Evolutionary conservation across 2,797 vertebrate genomes (phyloP), one percentile per base, ranked within the genome.

Genomic region (Sebastes minor): DNA sequence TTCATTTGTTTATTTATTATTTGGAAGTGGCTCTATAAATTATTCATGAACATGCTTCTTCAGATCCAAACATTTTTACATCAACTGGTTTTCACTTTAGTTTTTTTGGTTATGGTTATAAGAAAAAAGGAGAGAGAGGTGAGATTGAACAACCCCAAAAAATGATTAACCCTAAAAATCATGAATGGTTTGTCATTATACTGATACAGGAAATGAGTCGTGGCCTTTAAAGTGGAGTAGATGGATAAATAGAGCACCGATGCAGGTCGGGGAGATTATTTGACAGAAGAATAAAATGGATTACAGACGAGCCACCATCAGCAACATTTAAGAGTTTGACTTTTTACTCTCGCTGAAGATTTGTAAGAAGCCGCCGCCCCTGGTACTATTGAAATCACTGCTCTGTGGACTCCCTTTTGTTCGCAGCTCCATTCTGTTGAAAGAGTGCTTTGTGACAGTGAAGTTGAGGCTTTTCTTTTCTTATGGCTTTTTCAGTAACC

Each of bases 1-100:
- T 96, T 95, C 88, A 93, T 96, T 94, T 91, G 87, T 95, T 96
- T 95, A 95, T 94, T 96, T 96, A 95, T 96, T 95, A 91, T 95
- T 95, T 95, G 91, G 85, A 93, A 89, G 84, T 88, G 87, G 92
- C 88, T 86, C 83, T 95, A 90, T 96, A 92, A 95, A 94, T 95
- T 94, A 95, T 95, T 94, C 86, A 93, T 90, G 74, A 88, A 91
- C 77, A 87, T 78, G 89, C 88, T 89, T 93, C 86, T 91, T 92
- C 81, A 76, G 82, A 81, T 84, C 81, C 80, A 89, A 20, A 78
- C 76, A 63, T 74, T 90, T 91, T 90, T 49, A 69, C 85, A 87
- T 90, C 65, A 71, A 65, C 86, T 90, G 74, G 60, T 78, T 89
- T 80, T 80, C 57, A 61, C 28, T 56, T 72, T 16, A n/a, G 22